Base-by-base conservation (phyloP, 2,797 vertebrate species). In the Podargus strigoides region DNA sequence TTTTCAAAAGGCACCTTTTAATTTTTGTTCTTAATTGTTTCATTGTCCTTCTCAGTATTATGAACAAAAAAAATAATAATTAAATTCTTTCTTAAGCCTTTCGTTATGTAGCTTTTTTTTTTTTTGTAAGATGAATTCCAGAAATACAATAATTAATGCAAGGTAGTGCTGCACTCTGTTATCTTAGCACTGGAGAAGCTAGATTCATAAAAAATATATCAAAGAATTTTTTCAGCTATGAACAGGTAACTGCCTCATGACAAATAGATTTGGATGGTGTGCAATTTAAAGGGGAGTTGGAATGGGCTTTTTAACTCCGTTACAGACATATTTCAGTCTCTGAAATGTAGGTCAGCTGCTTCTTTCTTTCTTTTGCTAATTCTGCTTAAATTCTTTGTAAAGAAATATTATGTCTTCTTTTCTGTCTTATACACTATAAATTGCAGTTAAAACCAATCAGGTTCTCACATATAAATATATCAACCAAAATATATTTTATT, bases 291-390 rank as follows among this genome's bases (percentile, higher is more conserved):
- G 10, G 19, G n/a, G 34, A 87, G 28, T 46, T 81, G 14, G 34
- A 64, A 88, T 28, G n/a, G 24, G 15, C 13, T 96, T 93, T 95
- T 94, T 23, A 27, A 95, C 55, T 89, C 79, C 50, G 70, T 94
- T 85, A 78, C 39, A 84, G 53, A 78, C 20, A 60, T 77, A 63
- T 89, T 87, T 30, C 73, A 50, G 36, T 85, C 17, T 23, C 81
- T 85, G 84, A 88, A 96, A 97, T 91, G 74, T 88, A 96, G 94
- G 94, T 95, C 93, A 96, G 46, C 21, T 94, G 11, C 52, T 81
- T 94, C 56, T 72, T 91, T 59, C 77, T 80, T 95, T 60, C 28
- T 59, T 83, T 97, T 87, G 23, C 59, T 84, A 95, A 85, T 94
- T 67, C 66, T 84, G 32, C 5, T 52, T 62, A 37, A 26, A 37